Base-by-base conservation (phyloP, 2,113 vertebrate species). In the Fulmarus glacialis region DNA sequence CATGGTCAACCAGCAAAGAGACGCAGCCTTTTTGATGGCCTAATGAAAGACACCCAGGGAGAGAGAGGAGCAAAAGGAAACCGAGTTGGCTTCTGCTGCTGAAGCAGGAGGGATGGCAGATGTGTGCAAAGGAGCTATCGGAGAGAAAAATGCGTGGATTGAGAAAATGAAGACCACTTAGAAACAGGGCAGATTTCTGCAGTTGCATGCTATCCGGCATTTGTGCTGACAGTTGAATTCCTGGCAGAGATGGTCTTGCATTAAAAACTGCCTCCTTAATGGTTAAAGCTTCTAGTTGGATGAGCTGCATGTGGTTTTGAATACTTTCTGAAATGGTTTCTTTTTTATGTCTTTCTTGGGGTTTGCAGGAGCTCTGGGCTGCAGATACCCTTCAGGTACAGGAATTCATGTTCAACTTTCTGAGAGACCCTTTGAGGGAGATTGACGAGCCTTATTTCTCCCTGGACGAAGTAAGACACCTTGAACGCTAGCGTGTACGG, bases 391-490 rank as follows among this genome's bases (percentile, higher is more conserved):
- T 98, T 90, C 98, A 98, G 96, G 99, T 99, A 62, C 99, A 99
- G 95, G 99, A 99, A 64, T 99, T 99, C 96, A 99, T 99, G 99
- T 99, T 99, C 87, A 96, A 80, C 95, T 99, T 99, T 89, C 98
- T 99, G 97, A 98, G 99, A 93, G 99, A 99, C 93, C 99, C 99
- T n/a, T 95, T 99, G 92, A 98, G 99, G 92, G 99, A 99, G 98
- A 99, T 99, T 5, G 99, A 99, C 2, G 99, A 99, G 94, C 99
- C 99, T 4, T 99, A 99, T 96, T 99, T 99, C 96, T 98, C 98
- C 71, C 98, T 99, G 97, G 99, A 99, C 0, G 99, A 99, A 98
- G 99, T 99, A 96, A 97, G 91, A 72, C 74, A 66, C 66, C 40
- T 32, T 11, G 48, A 53, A 14, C 0, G 3, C 50, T 40, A 29